Conservation (phyloP, 2,797 vertebrate species). For the Stomatorhinus walkeri region DNA sequence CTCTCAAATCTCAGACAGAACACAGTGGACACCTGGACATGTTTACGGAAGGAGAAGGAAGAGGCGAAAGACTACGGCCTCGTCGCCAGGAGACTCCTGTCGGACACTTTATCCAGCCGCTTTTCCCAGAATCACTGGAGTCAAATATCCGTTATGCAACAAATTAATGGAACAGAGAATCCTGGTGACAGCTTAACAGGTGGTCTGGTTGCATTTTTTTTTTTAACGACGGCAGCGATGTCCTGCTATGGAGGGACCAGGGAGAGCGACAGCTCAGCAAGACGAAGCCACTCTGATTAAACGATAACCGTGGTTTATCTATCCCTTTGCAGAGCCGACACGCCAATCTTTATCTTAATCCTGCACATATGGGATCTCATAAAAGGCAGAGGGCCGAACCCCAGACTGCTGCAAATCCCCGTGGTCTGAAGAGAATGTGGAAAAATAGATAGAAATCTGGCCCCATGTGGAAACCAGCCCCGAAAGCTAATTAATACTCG, state of each 20-base stretch:
- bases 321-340: conserved; percentile 20
- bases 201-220: neutral
- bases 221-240: neutral
- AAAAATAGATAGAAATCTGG: conserved; percentile 24
- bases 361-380: conserved; percentile 41
- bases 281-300: conserved; percentile 24
- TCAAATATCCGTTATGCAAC: neutral
- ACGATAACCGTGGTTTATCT: conserved; percentile 40
- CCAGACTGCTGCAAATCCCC: conserved; percentile 21
- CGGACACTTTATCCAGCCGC: no score
- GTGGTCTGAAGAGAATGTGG: conserved; percentile 15
- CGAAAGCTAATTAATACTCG: conserved; percentile 22
- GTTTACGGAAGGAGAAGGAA: neutral
- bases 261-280: conserved; percentile 17
- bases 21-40: neutral
- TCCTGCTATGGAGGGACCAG: neutral
- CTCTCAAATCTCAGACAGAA: neutral
- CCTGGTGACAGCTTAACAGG: neutral
- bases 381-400: conserved; percentile 41
- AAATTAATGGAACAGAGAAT: neutral
- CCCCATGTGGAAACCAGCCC: conserved; percentile 19
- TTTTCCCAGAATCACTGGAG: neutral
- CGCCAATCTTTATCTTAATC: conserved; percentile 50
- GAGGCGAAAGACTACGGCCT: neutral
- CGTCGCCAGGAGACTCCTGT: neutral